Conservation (phyloP, 2,797 vertebrate genomes). For the Helarctos malayanus region DNA sequence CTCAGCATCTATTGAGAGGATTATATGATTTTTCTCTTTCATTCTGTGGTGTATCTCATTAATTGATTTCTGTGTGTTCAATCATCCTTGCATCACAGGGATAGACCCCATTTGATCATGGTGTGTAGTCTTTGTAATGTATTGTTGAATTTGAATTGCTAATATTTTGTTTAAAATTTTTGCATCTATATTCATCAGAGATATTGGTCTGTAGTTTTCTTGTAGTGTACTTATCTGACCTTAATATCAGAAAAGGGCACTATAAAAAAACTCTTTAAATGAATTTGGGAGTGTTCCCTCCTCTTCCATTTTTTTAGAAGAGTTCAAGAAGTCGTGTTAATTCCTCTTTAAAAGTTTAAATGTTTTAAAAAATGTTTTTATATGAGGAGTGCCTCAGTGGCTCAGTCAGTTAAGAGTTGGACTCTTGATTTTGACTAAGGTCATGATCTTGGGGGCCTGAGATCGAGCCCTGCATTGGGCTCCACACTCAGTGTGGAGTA, state of each 20-base stretch:
- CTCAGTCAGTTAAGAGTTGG: background rate
- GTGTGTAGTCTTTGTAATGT: background rate
- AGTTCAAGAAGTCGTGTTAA: background rate
- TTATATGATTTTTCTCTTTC: background rate
- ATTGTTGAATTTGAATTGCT: background rate
- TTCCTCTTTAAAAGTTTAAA: background rate
- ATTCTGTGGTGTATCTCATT: background rate
- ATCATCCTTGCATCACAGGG: background rate
- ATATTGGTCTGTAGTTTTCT: background rate
- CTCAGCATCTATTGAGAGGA: background rate
- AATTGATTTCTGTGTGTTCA: background rate
- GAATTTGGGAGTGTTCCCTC: background rate
- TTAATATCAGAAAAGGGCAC: background rate
- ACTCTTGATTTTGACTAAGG: background rate
- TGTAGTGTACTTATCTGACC: background rate
- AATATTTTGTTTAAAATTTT: background rate
- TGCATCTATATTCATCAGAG: background rate
- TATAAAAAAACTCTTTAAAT: background rate
- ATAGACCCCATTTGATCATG: background rate
- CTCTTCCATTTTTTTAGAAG: background rate
- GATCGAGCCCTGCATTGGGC: background rate
- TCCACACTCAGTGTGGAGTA: background rate
- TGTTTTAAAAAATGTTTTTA: background rate
- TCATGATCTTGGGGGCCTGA: background rate
- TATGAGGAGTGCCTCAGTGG: background rate